phyloP scores from a whole-genome alignment of 2,797 vertebrate genomes.

The Macrochelys suwanniensis region DNA sequence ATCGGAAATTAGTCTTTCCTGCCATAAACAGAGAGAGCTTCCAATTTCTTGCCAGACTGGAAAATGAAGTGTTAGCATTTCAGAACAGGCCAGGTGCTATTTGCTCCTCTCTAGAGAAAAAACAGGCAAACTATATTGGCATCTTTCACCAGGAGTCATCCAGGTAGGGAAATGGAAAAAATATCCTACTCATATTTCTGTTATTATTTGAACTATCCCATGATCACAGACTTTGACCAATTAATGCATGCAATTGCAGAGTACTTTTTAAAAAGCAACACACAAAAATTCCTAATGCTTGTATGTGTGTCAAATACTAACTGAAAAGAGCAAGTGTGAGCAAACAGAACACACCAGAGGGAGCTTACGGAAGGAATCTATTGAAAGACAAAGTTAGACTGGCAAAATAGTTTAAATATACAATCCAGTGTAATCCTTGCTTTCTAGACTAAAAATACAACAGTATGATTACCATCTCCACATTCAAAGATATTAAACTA shows the following conservation, averaged over 20 bases:
- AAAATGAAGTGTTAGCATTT: background rate
- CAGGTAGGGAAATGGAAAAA: background rate
- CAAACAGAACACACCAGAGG: background rate
- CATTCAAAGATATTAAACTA: background rate
- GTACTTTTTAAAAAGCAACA: background rate
- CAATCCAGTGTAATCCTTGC: background rate
- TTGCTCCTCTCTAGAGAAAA: background rate
- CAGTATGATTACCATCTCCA: background rate
- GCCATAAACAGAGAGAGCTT: background rate
- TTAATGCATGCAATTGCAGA: fast-evolving
- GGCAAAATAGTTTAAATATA: background rate
- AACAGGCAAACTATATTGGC: background rate
- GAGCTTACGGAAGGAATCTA: background rate
- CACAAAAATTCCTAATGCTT: too few relatives aligned
- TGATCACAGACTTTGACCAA: background rate
- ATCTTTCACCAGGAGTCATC: background rate
- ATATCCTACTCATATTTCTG: background rate
- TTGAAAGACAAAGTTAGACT: background rate
- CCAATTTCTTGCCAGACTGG: background rate
- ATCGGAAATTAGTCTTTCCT: background rate
- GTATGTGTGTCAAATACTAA: background rate
- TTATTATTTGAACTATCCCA: background rate
- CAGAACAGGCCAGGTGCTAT: background rate
- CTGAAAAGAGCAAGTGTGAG: background rate
- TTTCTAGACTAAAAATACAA: background rate